These are phyloP conservation scores for Napeogenes sylphis DNA, from an alignment of 2,888 invertebrate species.

Conservation along the genomic window DNA sequence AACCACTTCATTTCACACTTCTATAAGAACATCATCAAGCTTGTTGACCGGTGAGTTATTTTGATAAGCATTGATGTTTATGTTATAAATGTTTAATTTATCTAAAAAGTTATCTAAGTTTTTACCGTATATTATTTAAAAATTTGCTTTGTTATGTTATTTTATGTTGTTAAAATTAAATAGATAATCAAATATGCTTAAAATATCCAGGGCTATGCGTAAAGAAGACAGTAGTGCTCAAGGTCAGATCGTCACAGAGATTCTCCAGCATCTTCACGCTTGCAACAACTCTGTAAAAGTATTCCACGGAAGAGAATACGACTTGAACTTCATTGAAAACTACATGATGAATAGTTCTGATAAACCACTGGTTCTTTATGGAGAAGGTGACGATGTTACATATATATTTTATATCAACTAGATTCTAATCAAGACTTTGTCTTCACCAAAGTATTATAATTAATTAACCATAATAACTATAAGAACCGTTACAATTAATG, in stretches of 20 bases:
- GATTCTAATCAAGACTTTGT: too few species aligned
- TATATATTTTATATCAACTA: background rate
- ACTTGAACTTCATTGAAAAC: conserved; percentile 85
- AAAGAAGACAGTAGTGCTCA: conserved; percentile 96
- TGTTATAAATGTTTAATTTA: background rate
- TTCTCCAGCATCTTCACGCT: conserved; percentile 95
- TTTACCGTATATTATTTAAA: too few species aligned
- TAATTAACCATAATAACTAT: too few species aligned
- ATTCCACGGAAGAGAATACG: conserved; percentile 95
- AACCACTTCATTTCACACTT: conserved; percentile 96
- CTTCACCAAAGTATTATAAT: too few species aligned
- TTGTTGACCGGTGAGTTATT: conserved; percentile 84
- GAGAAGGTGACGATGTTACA: conserved; percentile 79
- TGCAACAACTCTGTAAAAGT: conserved; percentile 96
- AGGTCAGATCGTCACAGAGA: conserved; percentile 95
- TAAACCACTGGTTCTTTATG: conserved; percentile 93
- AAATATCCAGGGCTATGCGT: conserved; percentile 85
- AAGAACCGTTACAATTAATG: too few species aligned
- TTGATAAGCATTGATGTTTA: background rate
- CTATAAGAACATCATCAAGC: conserved; percentile 92
- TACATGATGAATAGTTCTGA: conserved; percentile 91
- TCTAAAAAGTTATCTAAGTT: too few species aligned
- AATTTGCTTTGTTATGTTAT: too few species aligned
- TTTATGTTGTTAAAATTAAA: too few species aligned
- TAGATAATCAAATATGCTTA: too few species aligned